phyloP scores from a whole-genome alignment of 2,797 vertebrate genomes.

The Danio kyathit region DNA sequence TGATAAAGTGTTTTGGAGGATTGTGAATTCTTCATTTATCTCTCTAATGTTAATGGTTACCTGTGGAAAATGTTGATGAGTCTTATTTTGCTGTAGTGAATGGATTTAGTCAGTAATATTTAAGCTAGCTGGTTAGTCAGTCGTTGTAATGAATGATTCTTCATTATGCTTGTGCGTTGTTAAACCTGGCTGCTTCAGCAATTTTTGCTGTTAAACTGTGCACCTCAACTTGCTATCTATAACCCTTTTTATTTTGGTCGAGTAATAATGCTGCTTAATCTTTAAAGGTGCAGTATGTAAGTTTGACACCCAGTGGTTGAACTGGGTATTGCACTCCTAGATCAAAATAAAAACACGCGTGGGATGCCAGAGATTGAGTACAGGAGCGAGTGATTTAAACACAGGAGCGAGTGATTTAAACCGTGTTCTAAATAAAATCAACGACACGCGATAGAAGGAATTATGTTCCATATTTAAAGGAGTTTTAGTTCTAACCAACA shows the following conservation, averaged over 20 bases:
- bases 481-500: no score
- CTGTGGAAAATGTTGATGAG: constrained; percentile 63
- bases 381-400: no score
- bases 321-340: no score
- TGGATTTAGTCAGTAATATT: constrained; percentile 31
- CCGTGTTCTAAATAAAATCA: no score
- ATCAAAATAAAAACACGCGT: no score
- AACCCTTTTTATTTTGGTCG: constrained; percentile 22
- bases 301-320: no score
- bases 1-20: background rate
- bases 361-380: no score
- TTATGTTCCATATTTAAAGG: no score
- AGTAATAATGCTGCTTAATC: constrained; percentile 27
- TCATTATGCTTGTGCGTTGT: constrained; percentile 16
- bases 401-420: no score
- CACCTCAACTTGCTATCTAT: background rate
- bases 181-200: constrained; percentile 51
- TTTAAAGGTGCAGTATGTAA: no score
- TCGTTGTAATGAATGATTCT: constrained; percentile 50
- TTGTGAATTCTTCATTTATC: constrained; percentile 31
- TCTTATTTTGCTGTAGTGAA: constrained; percentile 63
- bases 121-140: constrained; percentile 41
- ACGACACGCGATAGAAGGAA: no score
- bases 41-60: constrained; percentile 70
- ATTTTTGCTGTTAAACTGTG: constrained; percentile 42